These are phyloP conservation scores for Australoheros scitulus DNA, from an alignment of 2,113 vertebrate genomes.

Conservation along the genomic window DNA sequence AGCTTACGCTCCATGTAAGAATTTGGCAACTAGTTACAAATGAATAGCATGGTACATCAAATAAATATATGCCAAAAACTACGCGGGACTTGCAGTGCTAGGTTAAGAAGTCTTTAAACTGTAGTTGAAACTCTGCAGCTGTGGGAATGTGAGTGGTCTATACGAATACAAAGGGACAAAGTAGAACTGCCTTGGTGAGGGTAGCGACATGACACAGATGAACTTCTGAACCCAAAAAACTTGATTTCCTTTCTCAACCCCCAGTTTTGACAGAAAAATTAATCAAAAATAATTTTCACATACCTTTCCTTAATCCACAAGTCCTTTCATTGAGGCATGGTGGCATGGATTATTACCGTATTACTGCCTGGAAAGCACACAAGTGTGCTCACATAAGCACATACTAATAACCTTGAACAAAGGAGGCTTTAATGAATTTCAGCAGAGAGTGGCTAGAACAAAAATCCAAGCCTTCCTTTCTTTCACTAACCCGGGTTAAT, in stretches of 20 bases:
- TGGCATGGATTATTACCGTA: slow-evolving; percentile 26
- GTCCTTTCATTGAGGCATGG: not conserved
- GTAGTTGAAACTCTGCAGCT: not conserved
- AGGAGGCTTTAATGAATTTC: slow-evolving; percentile 66
- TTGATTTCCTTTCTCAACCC: not conserved
- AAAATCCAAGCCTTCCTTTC: slow-evolving; percentile 58
- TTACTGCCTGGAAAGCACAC: slow-evolving; percentile 7
- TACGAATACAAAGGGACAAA: not conserved
- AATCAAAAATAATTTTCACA: not conserved
- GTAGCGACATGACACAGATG: not conserved
- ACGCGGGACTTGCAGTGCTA: not conserved
- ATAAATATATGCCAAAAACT: not conserved
- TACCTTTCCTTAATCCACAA: slow-evolving; percentile 16
- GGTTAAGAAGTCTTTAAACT: not conserved
- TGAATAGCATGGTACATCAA: not conserved
- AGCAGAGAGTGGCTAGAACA: slow-evolving; percentile 25
- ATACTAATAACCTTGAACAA: slow-evolving; percentile 68
- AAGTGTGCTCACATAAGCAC: slow-evolving; percentile 6
- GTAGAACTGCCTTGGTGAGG: not conserved
- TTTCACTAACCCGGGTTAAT: slow-evolving; percentile 60
- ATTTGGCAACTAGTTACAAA: not conserved
- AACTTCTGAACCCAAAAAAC: not conserved
- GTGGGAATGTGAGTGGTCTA: not conserved
- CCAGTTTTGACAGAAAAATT: slow-evolving; percentile 2
- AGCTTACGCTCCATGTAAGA: not conserved